Conservation (phyloP, 2,888 invertebrate species). For the Zele albiditarsus region DNA sequence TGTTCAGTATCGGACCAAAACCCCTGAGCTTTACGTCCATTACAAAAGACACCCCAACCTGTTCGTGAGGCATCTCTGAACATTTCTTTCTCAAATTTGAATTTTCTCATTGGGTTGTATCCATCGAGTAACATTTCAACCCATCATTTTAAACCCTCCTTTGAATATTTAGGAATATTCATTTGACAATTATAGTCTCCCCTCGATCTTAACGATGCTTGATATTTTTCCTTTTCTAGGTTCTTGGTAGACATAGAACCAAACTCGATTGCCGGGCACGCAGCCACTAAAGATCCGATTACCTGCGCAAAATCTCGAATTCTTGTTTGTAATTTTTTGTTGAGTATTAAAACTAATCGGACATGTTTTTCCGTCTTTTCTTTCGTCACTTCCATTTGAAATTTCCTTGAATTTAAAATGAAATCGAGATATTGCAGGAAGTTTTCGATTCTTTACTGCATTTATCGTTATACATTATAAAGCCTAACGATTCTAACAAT, state of each 20-base stretch:
- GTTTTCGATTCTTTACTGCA: conserved; percentile 29
- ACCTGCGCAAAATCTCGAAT: too few relatives aligned
- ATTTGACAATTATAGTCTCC: conserved; percentile 39
- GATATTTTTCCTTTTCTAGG: conserved; percentile 22
- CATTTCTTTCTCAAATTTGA: conserved; percentile 26
- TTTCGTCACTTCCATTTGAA: conserved; percentile 36
- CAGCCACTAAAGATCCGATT: too few relatives aligned
- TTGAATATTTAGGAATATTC: conserved; percentile 26
- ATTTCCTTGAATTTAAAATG: conserved; percentile 27
- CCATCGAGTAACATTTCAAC: conserved; percentile 10
- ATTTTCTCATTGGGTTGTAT: conserved; percentile 34
- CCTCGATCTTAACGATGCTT: conserved; percentile 22
- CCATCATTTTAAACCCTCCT: conserved; percentile 42
- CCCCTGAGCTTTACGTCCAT: conserved; percentile 36
- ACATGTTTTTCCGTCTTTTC: conserved; percentile 28
- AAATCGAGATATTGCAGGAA: conserved; percentile 43
- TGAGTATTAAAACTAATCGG: conserved; percentile 26
- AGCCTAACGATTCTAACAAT: conserved; percentile 36
- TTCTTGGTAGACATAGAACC: too few relatives aligned
- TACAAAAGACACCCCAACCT: conserved; percentile 45
- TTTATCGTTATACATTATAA: conserved; percentile 38
- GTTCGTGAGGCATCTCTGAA: conserved; percentile 38
- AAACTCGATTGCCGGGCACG: too few relatives aligned
- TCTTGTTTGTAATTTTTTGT: too few relatives aligned
- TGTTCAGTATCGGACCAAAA: conserved; percentile 43